These are phyloP conservation scores for Criorhina ranunculi DNA, from an alignment of 2,888 invertebrate species.

Conservation along the genomic window DNA sequence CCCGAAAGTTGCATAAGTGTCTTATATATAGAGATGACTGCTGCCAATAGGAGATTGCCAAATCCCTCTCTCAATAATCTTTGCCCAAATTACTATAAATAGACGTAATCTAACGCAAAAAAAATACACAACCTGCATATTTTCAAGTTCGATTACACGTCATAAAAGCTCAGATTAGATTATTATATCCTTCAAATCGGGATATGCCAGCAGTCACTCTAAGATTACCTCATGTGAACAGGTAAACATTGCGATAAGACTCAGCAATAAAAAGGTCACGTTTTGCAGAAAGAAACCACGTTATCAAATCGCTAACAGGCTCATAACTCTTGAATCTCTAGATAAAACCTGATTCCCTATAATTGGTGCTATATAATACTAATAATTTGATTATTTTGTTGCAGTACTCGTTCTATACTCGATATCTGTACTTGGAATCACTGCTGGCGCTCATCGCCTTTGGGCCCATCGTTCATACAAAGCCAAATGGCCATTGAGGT, in stretches of 20 bases:
- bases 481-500: slow-evolving; percentile 92
- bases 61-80: too few species aligned
- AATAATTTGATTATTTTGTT: not conserved
- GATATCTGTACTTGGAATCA: slow-evolving; percentile 93
- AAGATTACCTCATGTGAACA: not conserved
- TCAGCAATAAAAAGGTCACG: slow-evolving; percentile 28
- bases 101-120: not conserved
- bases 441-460: slow-evolving; percentile 96
- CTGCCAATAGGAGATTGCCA: too few species aligned
- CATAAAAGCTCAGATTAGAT: slow-evolving; percentile 16
- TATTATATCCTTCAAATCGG: not conserved
- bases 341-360: not conserved
- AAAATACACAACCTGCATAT: not conserved
- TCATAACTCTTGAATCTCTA: not conserved
- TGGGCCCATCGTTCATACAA: slow-evolving; percentile 98
- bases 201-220: not conserved
- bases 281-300: slow-evolving; percentile 6
- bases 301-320: slow-evolving; percentile 4
- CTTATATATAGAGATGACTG: too few species aligned
- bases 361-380: not conserved
- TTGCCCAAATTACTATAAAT: too few species aligned
- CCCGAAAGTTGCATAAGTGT: too few species aligned
- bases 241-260: slow-evolving; percentile 7
- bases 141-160: not conserved
- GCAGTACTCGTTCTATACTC: slow-evolving; percentile 47